These are phyloP conservation scores for Cettia cetti DNA, from an alignment of 2,113 vertebrate genomes.

Conservation along the genomic window DNA sequence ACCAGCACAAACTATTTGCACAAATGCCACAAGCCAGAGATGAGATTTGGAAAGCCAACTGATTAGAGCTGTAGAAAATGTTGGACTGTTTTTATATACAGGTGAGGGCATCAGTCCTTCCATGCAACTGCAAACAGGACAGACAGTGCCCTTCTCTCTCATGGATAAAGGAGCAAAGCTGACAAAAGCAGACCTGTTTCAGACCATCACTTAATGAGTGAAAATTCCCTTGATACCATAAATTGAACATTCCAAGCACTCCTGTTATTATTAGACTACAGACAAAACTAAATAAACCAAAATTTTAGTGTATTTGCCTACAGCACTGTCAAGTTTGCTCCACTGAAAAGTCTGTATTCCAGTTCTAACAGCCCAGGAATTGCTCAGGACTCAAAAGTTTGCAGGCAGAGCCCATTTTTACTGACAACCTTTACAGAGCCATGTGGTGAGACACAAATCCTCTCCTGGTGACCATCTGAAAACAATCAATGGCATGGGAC, in stretches of 20 bases:
- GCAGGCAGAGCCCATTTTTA: background rate
- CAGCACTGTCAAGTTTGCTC: background rate
- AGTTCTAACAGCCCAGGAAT: background rate
- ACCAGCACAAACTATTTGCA: background rate
- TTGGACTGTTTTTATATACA: background rate
- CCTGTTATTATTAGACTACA: background rate
- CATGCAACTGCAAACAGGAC: fast-evolving
- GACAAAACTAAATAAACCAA: background rate
- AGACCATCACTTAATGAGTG: background rate
- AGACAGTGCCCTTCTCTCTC: background rate
- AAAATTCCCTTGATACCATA: background rate
- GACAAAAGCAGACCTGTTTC: background rate
- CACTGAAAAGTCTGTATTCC: background rate
- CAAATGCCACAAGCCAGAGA: background rate
- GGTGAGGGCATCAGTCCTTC: background rate
- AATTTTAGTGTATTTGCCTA: background rate
- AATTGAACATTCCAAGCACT: background rate
- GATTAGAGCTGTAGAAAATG: background rate
- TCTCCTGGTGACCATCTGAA: background rate
- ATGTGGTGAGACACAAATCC: background rate
- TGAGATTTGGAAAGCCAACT: background rate
- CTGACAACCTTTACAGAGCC: background rate
- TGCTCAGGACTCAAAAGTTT: background rate
- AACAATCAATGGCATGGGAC: background rate
- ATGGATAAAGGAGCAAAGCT: background rate